These are phyloP conservation scores for Cercopithecus mona DNA, from an alignment of 2,113 vertebrate species.

Conservation along the genomic window DNA sequence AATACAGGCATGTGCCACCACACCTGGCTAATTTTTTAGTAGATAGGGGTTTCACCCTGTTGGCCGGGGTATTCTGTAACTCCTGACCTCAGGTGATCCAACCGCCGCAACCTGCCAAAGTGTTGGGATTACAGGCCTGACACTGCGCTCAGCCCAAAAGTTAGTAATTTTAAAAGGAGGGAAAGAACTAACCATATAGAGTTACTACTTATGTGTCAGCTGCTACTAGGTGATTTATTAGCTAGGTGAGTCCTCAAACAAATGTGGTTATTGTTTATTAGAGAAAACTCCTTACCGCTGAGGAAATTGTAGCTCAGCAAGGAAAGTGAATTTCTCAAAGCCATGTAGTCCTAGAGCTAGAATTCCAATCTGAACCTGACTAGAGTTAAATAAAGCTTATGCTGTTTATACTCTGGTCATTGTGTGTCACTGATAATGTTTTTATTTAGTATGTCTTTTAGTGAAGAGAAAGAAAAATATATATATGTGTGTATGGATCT, in stretches of 20 bases:
- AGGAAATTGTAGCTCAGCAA: background rate
- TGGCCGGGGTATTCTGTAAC: no score
- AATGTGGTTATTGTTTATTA: background rate
- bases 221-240: background rate
- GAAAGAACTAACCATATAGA: background rate
- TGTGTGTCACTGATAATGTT: background rate
- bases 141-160: background rate
- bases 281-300: background rate
- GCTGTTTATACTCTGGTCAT: background rate
- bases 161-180: background rate
- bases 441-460: background rate
- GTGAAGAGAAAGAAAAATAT: background rate
- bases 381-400: background rate
- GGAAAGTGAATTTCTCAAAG: background rate
- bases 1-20: no score
- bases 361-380: background rate
- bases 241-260: background rate
- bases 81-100: no score
- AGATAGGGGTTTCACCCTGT: no score
- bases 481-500: background rate
- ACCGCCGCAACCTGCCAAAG: no score
- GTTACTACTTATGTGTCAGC: background rate
- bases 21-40: no score
- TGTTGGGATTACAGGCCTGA: no score
- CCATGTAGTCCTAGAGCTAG: background rate